These are phyloP conservation scores for Wasmannia auropunctata DNA, from an alignment of 1,140 invertebrate species.

Conservation along the genomic window DNA sequence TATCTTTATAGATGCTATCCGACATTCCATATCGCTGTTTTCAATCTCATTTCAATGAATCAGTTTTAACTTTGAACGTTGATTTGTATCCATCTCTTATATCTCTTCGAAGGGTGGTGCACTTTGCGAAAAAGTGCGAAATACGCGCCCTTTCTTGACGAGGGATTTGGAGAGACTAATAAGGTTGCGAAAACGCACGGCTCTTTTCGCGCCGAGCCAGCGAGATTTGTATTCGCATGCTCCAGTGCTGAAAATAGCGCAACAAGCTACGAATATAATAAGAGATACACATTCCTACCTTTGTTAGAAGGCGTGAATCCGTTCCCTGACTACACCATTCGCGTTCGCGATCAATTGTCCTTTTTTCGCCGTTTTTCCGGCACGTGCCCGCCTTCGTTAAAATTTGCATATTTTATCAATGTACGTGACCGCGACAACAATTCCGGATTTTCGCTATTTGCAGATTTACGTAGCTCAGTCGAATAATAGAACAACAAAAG, in stretches of 20 bases:
- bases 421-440: background rate
- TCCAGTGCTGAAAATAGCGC: background rate
- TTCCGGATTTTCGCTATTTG: too few relatives aligned
- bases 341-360: background rate
- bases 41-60: background rate
- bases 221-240: conserved; percentile 3
- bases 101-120: background rate
- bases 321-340: background rate
- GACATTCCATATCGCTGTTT: background rate
- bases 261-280: background rate
- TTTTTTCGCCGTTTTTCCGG: too few relatives aligned
- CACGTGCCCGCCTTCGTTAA: background rate
- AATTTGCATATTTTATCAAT: background rate
- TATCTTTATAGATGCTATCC: background rate
- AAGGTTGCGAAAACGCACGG: background rate
- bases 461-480: background rate
- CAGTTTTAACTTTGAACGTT: background rate
- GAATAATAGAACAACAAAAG: background rate
- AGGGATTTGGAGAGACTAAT: background rate
- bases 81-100: background rate
- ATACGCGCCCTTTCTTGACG: background rate
- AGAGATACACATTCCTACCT: background rate
- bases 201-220: background rate
- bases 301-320: background rate
- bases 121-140: background rate